A percentile compares a stretch with the other conserved stretches of the same genome.
Evolutionary conservation across 2,888 invertebrate genomes (phyloP).

Genomic region (Agrochola litura): DNA sequence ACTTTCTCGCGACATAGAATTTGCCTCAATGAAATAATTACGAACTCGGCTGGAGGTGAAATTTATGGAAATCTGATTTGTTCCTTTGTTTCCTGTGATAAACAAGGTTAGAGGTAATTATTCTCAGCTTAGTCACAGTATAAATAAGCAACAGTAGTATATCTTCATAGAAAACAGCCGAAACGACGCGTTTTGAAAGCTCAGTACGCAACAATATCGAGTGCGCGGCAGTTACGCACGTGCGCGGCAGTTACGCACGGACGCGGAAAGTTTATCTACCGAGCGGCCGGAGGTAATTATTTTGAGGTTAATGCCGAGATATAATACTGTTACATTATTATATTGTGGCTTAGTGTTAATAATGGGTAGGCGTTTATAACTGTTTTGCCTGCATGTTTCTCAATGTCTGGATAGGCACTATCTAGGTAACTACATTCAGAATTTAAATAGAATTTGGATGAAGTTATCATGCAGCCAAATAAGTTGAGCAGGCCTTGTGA

Average conservation of each 20-base stretch:
- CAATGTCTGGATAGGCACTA: background rate
- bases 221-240: no score
- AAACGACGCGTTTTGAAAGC: no score
- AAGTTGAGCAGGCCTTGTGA: background rate
- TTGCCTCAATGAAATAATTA: background rate
- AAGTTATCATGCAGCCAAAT: background rate
- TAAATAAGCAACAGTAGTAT: no score
- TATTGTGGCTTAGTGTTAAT: background rate
- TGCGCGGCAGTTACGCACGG: no score
- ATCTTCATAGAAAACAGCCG: no score
- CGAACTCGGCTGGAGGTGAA: background rate
- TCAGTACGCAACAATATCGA: no score
- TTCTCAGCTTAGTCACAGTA: background rate
- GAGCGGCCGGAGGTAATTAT: no score
- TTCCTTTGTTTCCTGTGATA: background rate
- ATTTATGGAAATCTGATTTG: constrained; percentile 6
- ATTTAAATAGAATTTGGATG: background rate
- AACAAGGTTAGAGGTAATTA: background rate
- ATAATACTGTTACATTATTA: no score
- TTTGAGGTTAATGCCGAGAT: no score
- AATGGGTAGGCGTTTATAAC: background rate
- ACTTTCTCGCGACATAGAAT: background rate
- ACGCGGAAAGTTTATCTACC: no score
- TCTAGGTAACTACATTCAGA: background rate
- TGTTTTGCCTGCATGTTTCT: background rate